phyloP scores from a whole-genome alignment of 2,113 vertebrate species.

The Colius striatus region DNA sequence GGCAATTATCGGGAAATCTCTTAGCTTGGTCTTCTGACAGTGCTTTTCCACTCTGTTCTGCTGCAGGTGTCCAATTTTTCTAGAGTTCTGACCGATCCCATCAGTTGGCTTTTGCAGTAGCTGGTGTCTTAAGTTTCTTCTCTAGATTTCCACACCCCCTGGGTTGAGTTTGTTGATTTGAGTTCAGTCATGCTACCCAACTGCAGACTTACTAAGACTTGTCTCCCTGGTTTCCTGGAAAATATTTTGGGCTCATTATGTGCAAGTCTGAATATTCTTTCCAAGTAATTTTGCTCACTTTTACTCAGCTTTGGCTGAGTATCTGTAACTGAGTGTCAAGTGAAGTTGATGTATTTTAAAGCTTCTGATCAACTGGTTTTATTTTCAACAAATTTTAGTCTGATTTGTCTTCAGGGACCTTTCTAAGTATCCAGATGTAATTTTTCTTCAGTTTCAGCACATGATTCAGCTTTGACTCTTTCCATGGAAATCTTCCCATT shows the following conservation, averaged over 20 bases:
- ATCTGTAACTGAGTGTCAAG: not conserved
- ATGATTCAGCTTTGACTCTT: conserved; percentile 23
- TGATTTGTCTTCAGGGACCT: conserved; percentile 26
- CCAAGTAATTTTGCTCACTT: not conserved
- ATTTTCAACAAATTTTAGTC: conserved; percentile 23
- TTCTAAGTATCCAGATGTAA: conserved; percentile 13
- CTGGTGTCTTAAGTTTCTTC: not conserved
- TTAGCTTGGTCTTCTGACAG: not conserved
- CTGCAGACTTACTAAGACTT: not conserved
- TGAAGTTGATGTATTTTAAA: conserved; percentile 26
- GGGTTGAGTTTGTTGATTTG: not conserved
- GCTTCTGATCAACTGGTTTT: conserved; percentile 12
- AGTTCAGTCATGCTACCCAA: not conserved
- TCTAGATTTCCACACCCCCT: not conserved
- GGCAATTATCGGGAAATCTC: not conserved
- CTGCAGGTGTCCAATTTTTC: not conserved
- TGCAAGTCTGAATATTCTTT: not conserved
- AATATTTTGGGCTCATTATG: conserved; percentile 36
- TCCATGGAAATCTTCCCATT: not conserved
- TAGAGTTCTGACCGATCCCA: not conserved
- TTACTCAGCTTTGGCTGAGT: not conserved
- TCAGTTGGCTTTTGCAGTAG: not conserved
- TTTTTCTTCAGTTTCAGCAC: conserved; percentile 7
- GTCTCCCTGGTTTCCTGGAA: conserved; percentile 50
- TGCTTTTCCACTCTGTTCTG: not conserved